A percentile compares a stretch with the other conserved stretches of the same genome.
Evolutionary conservation across 2,113 vertebrate genomes (phyloP).

Genomic region (Sakesphorus luctuosus): DNA sequence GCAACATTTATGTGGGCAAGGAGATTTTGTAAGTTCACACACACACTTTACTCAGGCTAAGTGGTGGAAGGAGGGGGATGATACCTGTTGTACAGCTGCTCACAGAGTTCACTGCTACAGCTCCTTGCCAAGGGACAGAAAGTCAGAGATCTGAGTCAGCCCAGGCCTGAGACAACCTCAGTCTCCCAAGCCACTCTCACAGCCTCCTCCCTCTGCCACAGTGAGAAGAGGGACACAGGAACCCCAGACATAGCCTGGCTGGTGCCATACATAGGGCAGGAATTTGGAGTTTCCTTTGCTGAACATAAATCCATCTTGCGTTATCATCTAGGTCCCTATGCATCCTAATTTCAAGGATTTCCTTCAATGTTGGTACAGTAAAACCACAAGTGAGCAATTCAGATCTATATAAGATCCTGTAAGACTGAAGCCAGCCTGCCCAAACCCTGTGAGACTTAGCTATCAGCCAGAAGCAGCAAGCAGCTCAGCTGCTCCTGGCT

Average conservation of each 20-base stretch:
- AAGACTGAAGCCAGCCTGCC: too few species aligned
- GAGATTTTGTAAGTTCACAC: not conserved
- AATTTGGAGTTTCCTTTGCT: not conserved
- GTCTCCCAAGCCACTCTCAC: not conserved
- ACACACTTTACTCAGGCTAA: too few species aligned
- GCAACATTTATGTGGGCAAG: not conserved
- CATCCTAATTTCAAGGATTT: not conserved
- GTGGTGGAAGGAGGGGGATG: too few species aligned
- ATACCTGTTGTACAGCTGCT: not conserved
- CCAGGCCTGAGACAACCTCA: fast-evolving
- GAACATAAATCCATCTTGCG: not conserved
- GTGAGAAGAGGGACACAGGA: fast-evolving
- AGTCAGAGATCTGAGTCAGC: not conserved
- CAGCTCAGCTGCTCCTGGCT: too few species aligned
- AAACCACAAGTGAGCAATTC: too few species aligned
- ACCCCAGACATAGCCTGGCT: fast-evolving
- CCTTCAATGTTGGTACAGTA: too few species aligned
- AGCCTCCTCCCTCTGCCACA: too few species aligned
- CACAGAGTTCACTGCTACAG: not conserved
- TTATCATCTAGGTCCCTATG: too few species aligned
- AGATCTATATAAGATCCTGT: too few species aligned
- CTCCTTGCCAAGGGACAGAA: not conserved
- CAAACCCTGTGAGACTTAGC: too few species aligned
- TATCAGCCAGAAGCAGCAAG: too few species aligned
- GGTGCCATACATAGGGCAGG: too few species aligned